phyloP scores from a whole-genome alignment of 2,797 vertebrate species.

The Myotis planiceps region DNA sequence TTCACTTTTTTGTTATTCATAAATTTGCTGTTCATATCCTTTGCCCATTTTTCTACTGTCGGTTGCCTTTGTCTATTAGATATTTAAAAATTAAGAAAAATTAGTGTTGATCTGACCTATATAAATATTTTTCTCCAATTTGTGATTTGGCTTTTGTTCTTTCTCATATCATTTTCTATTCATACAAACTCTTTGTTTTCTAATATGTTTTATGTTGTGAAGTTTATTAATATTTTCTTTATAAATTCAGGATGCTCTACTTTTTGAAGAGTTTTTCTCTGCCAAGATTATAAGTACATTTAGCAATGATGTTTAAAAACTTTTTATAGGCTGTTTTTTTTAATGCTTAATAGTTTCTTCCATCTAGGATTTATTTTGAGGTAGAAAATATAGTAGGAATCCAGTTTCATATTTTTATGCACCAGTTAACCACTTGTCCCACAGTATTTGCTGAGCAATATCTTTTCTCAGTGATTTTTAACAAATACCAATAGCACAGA shows the following conservation, averaged over 20 bases:
- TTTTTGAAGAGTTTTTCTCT: neutral
- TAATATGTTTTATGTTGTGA: neutral
- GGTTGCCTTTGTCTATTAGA: neutral
- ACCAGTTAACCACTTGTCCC: neutral
- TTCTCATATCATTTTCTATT: neutral
- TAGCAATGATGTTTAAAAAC: neutral
- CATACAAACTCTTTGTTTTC: neutral
- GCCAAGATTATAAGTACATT: neutral
- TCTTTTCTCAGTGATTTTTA: neutral
- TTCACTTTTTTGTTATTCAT: neutral
- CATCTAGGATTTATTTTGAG: constrained; percentile 30
- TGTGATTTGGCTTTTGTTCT: neutral
- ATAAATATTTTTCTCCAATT: neutral
- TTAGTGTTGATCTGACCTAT: neutral
- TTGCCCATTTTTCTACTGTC: neutral
- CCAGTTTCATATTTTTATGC: neutral
- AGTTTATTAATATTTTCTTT: neutral
- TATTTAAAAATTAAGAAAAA: neutral
- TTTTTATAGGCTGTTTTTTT: neutral
- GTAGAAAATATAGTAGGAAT: neutral
- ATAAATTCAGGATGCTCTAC: neutral
- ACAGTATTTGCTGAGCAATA: neutral
- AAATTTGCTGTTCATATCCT: neutral
- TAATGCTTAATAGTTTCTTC: neutral
- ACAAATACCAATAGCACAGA: neutral